Evolutionary conservation across 2,888 invertebrate genomes (phyloP), one percentile per base, ranked within the genome.

Genomic region (Dyspetes luteomarginatus): DNA sequence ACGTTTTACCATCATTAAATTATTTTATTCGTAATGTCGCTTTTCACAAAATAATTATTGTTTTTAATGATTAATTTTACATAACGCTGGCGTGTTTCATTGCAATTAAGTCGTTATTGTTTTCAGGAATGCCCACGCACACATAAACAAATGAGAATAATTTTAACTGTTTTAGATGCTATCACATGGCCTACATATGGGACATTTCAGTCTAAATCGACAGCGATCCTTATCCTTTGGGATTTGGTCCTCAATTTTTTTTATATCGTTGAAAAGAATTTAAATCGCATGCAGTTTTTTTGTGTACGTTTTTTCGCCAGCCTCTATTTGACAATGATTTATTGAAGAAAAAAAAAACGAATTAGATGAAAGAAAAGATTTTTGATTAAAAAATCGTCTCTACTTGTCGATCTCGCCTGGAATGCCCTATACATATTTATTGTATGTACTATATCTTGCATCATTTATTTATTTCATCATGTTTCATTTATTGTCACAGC

Each of bases 101-200:
- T 71, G 60, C 64, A 26, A 76, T 71, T 7, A 55, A 72, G 22
- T 81, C 48, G 71, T 77, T 82, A 83, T 86, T 78, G 78, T 84
- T n/a, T 85, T 84, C 81, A 84, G 83, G 84, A 84, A 84, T 85
- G 83, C 78, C 82, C 76, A 78, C 78, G 79, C 81, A 73, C 74
- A 65, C 72, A 72, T 72, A 52, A 28, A 64, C 43, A 75, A 30
- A 72, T 19, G 68, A 67, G 19, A 60, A 60, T 41, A 60, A 1
- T 72, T 58, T n/a, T n/a, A 48, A 22, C 60, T 52, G 41, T 50
- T 22, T 28, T 43, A 55, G 52, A 78, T 52, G 72, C 72, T 72
- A 62, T 62, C 58, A 71, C 30, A 48, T 50, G 30, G 30, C 60
- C 43, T 71, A 28, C 19, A 22, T 28, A 15, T 73, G n/a, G n/a